Conservation (phyloP, 30 jellyfish, hydroid and myxozoan genomes). For the Pelagia noctiluca region DNA sequence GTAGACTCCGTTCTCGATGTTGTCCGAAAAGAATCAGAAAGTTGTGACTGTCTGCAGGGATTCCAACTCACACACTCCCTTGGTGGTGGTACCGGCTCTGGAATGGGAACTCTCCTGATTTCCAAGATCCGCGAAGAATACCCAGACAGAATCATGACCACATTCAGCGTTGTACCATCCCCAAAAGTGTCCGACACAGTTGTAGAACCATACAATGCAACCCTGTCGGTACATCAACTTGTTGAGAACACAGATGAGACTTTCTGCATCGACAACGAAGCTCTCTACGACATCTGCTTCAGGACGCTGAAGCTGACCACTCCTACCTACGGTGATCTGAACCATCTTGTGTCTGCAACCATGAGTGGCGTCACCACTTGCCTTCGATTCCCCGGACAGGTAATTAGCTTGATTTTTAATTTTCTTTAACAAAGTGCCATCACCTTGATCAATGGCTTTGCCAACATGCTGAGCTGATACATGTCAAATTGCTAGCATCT, state of each 20-base stretch:
- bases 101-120: slow-evolving; percentile 95
- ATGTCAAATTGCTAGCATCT: no score
- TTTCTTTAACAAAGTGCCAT: no score
- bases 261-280: slow-evolving; percentile 94
- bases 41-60: slow-evolving; percentile 94
- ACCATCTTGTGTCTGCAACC: slow-evolving; percentile 94
- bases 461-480: no score
- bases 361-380: slow-evolving; percentile 97
- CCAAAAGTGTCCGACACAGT: slow-evolving; percentile 97
- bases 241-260: slow-evolving; percentile 95
- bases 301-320: slow-evolving; percentile 88
- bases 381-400: slow-evolving; percentile 97
- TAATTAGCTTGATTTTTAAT: slow-evolving; percentile 7
- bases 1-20: slow-evolving; percentile 85
- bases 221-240: slow-evolving; percentile 88
- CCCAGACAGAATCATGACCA: slow-evolving; percentile 94
- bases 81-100: slow-evolving; percentile 98
- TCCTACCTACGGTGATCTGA: slow-evolving; percentile 91
- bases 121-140: slow-evolving; percentile 94
- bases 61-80: slow-evolving; percentile 94
- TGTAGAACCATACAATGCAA: slow-evolving; percentile 96
- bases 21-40: slow-evolving; percentile 81
- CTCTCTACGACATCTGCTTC: slow-evolving; percentile 89
- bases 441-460: no score
- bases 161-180: slow-evolving; percentile 93